Evolutionary conservation across 2,797 vertebrate species (phyloP), one percentile per base, ranked within the genome.

Genomic region (Poeciliopsis paucimaculata): DNA sequence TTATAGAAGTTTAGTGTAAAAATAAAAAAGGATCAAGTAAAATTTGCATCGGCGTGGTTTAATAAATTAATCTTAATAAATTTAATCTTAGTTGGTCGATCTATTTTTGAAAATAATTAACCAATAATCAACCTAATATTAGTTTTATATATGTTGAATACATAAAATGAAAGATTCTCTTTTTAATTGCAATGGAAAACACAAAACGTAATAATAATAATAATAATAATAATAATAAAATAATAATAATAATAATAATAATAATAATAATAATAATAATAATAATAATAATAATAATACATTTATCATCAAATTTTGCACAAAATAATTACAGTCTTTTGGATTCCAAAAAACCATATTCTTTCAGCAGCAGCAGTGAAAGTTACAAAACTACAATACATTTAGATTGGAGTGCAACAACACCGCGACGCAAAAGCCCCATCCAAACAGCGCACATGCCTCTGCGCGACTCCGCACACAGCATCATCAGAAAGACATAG

Each of bases 401-500:
- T 16, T 64, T 36, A 16, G 60, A 64, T 36, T 7, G 1, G 62
- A 36, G 34, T 9, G 18, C 6, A 20, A 64, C 16, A 23, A 70
- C 39, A 43, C 23, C 68, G 68, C 41, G 45, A 43, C 13, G 26
- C 68, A 71, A 62, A 76, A 62, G 16, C 16, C 55, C n/a, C 57
- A 31, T 49, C 28, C 62, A 55, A 46, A 64, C 39, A 51, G 73
- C 73, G 36, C 57, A 47, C 53, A 47, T 49, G 45, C 62, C 72
- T 55, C 73, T 53, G 64, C 74, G 45, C 73, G 4, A 47, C 51
- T 8, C 12, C 12, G 41, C 81, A 73, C 26, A 70, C 57, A 76
- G 43, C 41, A 73, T 18, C 43, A 64, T 57, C 43, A 81, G 72
- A 74, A 74, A n/a, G 53, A 86, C 72, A 82, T 31, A 77, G 78